These are phyloP conservation scores for Limonius californicus DNA, from an alignment of 1,140 invertebrate species.

Conservation along the genomic window DNA sequence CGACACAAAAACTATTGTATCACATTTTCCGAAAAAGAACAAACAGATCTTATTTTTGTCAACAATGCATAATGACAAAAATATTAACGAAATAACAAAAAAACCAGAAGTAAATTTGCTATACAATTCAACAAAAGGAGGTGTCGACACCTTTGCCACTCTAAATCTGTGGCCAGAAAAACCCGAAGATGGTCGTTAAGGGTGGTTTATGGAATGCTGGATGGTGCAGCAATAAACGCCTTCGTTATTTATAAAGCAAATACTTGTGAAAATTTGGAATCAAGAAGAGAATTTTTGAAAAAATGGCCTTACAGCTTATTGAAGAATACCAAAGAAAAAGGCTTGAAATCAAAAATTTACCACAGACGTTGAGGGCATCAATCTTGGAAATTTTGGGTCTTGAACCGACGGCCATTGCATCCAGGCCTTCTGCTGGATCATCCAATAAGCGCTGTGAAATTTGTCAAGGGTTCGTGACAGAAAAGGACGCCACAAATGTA, in stretches of 20 bases:
- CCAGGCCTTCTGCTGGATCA: too few relatives aligned
- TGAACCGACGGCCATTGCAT: too few relatives aligned
- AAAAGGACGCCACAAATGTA: too few relatives aligned
- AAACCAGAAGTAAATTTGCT: neutral
- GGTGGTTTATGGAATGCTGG: neutral
- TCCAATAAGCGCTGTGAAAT: too few relatives aligned
- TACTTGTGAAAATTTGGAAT: neutral
- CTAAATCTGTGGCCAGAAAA: constrained; percentile 12
- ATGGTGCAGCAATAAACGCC: neutral
- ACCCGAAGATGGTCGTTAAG: constrained; percentile 17
- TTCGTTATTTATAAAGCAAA: neutral
- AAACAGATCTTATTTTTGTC: neutral
- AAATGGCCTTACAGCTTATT: neutral
- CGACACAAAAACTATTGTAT: neutral
- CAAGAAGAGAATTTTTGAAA: neutral
- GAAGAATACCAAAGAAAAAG: too few relatives aligned
- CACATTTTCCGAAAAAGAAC: neutral
- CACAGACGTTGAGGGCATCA: too few relatives aligned
- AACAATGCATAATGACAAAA: neutral
- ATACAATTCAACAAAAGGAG: neutral
- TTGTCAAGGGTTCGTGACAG: too few relatives aligned
- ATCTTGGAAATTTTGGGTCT: too few relatives aligned
- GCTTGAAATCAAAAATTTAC: too few relatives aligned
- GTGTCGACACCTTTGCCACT: constrained; percentile 9
- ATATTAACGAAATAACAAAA: neutral